Evolutionary conservation across 2,797 vertebrate genomes (phyloP).

Genomic region (Chiloscyllium punctatum): DNA sequence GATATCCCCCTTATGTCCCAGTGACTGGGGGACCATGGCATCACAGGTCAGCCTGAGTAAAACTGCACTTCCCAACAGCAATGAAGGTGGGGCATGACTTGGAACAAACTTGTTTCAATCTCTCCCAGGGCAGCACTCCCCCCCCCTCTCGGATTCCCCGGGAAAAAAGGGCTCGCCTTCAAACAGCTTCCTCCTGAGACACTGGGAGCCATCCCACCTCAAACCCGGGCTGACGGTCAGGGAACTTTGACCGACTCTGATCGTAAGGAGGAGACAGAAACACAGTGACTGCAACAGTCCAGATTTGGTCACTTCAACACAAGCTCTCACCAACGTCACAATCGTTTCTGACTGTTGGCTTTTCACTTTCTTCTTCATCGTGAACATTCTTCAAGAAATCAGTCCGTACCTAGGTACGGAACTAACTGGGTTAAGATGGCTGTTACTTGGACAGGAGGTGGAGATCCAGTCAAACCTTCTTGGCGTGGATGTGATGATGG

Average conservation of each 20-base stretch:
- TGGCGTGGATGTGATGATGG: background rate
- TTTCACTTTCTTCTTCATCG: too few species aligned
- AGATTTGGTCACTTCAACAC: background rate
- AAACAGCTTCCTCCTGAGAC: background rate
- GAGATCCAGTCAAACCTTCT: background rate
- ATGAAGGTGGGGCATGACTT: background rate
- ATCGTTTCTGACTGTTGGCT: background rate
- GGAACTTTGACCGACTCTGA: background rate
- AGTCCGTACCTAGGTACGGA: background rate
- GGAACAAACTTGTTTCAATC: background rate
- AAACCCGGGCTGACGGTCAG: background rate
- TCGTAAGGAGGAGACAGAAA: background rate
- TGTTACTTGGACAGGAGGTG: background rate
- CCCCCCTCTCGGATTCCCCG: background rate
- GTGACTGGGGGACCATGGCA: background rate
- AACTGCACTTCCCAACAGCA: background rate
- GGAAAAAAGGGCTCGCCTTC: background rate
- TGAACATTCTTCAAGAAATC: constrained; percentile 2
- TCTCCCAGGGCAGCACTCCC: background rate
- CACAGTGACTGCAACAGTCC: background rate
- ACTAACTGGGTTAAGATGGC: background rate
- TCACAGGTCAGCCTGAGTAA: background rate
- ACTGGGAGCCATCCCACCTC: background rate
- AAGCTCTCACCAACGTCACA: too few species aligned
- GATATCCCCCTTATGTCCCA: background rate